A percentile compares a stretch with the other conserved stretches of the same genome.
These are phyloP conservation scores for Trichonephila clavata DNA, from an alignment of 1,140 invertebrate species.

Conservation along the genomic window DNA sequence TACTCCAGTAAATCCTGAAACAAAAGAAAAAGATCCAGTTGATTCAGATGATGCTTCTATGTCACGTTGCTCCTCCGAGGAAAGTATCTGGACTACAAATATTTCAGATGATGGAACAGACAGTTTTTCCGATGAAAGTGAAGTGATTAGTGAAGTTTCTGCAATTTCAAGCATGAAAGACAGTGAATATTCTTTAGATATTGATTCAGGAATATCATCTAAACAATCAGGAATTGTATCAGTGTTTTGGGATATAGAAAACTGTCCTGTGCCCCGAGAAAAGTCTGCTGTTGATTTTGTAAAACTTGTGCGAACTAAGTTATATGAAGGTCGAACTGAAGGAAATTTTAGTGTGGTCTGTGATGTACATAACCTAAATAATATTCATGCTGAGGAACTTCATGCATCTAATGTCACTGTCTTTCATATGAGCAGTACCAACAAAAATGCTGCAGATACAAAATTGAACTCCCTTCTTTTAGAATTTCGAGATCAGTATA, in stretches of 20 bases:
- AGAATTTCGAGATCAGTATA: constrained; percentile 70
- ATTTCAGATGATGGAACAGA: constrained; percentile 52
- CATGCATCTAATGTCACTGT: constrained; percentile 68
- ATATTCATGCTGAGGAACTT: constrained; percentile 53
- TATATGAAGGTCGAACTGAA: constrained; percentile 74
- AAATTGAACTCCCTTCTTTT: constrained; percentile 74
- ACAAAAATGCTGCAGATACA: constrained; percentile 78
- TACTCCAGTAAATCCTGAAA: background rate
- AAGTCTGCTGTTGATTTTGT: constrained; percentile 76
- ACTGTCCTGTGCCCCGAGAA: constrained; percentile 74
- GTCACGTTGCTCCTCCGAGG: constrained; percentile 36
- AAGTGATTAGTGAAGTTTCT: constrained; percentile 49
- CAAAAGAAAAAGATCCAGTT: background rate
- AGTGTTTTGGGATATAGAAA: constrained; percentile 78
- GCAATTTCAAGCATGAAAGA: constrained; percentile 11
- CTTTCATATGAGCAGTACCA: constrained; percentile 67
- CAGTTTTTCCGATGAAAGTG: constrained; percentile 56
- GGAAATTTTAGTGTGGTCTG: constrained; percentile 76
- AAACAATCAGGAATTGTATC: constrained; percentile 26
- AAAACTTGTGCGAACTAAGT: constrained; percentile 67
- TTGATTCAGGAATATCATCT: background rate
- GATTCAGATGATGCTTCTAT: constrained; percentile 1
- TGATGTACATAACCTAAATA: constrained; percentile 68
- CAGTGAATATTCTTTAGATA: constrained; percentile 1
- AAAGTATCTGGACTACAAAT: constrained; percentile 55